Conservation (phyloP, 2,888 invertebrate genomes). For the Villa cingulata region DNA sequence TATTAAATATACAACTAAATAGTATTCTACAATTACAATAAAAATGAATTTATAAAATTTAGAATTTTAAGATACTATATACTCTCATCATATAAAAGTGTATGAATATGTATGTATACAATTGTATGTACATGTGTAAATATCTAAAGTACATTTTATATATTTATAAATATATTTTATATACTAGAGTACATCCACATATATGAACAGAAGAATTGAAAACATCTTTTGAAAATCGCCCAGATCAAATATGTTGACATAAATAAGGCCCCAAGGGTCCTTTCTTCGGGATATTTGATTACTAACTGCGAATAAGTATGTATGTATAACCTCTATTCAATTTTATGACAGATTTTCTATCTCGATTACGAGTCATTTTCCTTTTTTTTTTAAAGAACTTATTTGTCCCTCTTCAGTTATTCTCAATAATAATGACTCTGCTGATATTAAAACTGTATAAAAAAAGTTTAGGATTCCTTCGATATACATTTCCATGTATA, state of each 20-base stretch:
- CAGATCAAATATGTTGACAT: slow-evolving; percentile 27
- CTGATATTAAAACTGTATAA: neutral
- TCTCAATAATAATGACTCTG: no score
- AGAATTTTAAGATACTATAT: no score
- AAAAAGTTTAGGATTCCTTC: no score
- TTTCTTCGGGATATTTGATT: slow-evolving; percentile 21
- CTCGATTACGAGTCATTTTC: slow-evolving; percentile 21
- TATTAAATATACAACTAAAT: no score
- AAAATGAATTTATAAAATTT: slow-evolving; percentile 10
- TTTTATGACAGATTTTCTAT: slow-evolving; percentile 35
- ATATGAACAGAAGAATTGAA: slow-evolving; percentile 3
- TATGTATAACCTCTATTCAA: slow-evolving; percentile 11
- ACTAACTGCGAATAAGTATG: no score
- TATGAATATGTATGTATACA: no score
- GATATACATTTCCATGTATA: neutral
- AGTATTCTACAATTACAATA: slow-evolving; percentile 13
- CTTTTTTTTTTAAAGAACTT: neutral
- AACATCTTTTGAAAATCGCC: slow-evolving; percentile 12
- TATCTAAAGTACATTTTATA: no score
- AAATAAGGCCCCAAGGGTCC: slow-evolving; percentile 36
- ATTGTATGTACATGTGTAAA: no score
- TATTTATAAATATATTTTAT: neutral
- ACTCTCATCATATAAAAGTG: no score
- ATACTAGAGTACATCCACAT: neutral
- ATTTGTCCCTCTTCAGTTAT: slow-evolving; percentile 8